These are phyloP conservation scores for Halcyon smyrnensis DNA, from an alignment of 2,797 vertebrate genomes.

Conservation along the genomic window DNA sequence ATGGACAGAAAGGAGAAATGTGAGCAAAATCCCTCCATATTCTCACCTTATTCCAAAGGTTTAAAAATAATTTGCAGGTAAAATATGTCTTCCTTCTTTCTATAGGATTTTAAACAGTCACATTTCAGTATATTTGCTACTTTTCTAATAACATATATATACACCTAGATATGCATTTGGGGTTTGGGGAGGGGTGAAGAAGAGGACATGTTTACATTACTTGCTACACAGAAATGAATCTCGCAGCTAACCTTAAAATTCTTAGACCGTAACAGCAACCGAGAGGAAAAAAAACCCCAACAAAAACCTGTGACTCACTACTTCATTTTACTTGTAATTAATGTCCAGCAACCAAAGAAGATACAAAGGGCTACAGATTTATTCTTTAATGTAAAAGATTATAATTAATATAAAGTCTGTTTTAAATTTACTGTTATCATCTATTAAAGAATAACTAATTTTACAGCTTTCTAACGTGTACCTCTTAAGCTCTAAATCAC, in stretches of 20 bases:
- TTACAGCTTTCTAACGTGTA: conserved; percentile 71
- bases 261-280: neutral
- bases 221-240: neutral
- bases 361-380: conserved; percentile 63
- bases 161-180: neutral
- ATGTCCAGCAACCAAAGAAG: conserved; percentile 56
- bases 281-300: neutral
- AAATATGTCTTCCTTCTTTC: neutral
- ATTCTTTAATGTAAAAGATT: conserved; percentile 68
- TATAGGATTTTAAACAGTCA: neutral
- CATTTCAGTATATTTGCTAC: neutral
- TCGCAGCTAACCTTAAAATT: neutral
- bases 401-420: conserved; percentile 70
- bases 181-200: neutral
- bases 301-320: neutral
- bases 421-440: conserved; percentile 76
- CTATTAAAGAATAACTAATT: conserved; percentile 81
- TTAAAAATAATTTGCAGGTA: neutral
- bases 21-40: neutral
- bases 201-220: neutral
- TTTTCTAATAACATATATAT: neutral
- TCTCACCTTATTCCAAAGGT: neutral
- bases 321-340: conserved; percentile 47
- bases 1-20: neutral
- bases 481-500: conserved; percentile 78